Conservation (phyloP, 2,113 vertebrate genomes). For the Murina feae region DNA sequence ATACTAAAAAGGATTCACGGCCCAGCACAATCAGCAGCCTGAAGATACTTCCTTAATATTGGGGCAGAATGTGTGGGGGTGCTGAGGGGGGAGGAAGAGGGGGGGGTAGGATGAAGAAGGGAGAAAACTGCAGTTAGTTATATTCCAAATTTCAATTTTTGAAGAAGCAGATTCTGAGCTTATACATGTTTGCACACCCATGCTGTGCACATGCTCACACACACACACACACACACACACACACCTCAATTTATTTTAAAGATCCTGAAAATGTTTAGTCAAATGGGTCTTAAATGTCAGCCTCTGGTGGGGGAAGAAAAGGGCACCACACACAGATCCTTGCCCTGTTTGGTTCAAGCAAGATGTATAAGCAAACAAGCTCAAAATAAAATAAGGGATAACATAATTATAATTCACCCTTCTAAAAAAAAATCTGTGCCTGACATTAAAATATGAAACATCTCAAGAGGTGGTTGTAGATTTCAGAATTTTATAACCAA, state of each 20-base stretch:
- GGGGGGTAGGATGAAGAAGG: too few species aligned
- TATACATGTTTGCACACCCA: background rate
- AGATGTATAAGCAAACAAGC: constrained; percentile 41
- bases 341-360: constrained; percentile 11
- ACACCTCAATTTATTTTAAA: background rate
- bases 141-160: background rate
- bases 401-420: background rate
- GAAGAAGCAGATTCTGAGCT: background rate
- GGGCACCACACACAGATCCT: constrained; percentile 37
- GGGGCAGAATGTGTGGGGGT: too few species aligned
- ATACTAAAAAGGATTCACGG: background rate
- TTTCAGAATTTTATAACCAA: constrained; percentile 16
- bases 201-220: background rate
- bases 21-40: background rate
- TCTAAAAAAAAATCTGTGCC: background rate
- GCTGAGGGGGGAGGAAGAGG: fast-evolving
- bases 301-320: constrained; percentile 61
- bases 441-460: constrained; percentile 11
- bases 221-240: background rate
- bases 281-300: constrained; percentile 73
- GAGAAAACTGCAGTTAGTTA: background rate
- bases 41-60: background rate
- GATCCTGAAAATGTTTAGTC: constrained; percentile 61
- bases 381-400: constrained; percentile 42
- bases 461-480: background rate